Evolutionary conservation across 2,888 invertebrate species (phyloP), one percentile per base, ranked within the genome.

Genomic region (Eristalis arbustorum): DNA sequence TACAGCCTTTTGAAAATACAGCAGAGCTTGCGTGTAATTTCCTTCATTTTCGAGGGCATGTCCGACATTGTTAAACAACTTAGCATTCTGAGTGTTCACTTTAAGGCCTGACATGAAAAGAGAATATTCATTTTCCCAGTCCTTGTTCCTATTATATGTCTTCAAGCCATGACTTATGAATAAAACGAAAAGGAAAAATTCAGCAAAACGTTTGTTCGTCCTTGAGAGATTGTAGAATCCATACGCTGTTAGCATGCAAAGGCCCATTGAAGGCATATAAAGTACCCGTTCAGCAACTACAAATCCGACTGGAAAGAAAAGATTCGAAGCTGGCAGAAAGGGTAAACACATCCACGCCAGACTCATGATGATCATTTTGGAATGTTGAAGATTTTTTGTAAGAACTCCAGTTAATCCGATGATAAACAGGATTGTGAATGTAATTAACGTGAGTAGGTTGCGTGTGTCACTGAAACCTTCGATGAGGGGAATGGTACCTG

Each of bases 241-340:
- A 90, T 97, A 97, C 2, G 97, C 98, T 2, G 98, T 95, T 25
- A 99, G 94, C 92, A 99, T 95, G 91, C 98, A 98, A 94, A 97
- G 98, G 71, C 99, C 99, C 98, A 99, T 98, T 14, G 98, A 98
- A 0, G 99, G 99, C 94, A 98, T 98, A 93, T 99, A 99, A 4
- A 99, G 94, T 63, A 99, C 96, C 89, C 98, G 94, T 93, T 99
- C 99, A 1, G 99, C 99, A 37, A 99, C 96, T 85, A 99, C 99
- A 93, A 99, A 99, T 1, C 99, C 99, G 71, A 99, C 99, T 0
- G 98, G 98, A 93, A 99, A 99, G 94, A 99, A 98, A 67, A 99
- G 94, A 94, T 99, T 99, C 71, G 98, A 98, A 0, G 99, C 98
- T 73, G 98, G 99, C 88, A 99, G 94, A 93, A 98, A 99, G 71